Evolutionary conservation across 92 coral and sea anemone genomes (phyloP).

Genomic region (Isaurus tuberculatus): DNA sequence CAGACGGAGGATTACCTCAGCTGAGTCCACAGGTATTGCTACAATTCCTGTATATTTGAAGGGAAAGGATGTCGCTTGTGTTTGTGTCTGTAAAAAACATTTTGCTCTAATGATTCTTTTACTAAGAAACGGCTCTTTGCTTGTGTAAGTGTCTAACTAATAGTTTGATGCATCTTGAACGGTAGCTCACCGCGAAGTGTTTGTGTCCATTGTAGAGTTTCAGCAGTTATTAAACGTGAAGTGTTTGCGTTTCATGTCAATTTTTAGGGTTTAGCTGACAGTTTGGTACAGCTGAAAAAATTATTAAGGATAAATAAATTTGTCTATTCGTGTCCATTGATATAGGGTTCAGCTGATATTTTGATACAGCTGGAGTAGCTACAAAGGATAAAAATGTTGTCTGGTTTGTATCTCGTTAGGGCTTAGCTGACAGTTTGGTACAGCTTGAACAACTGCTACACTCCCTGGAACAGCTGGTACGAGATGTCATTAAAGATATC

Average conservation of each 20-base stretch:
- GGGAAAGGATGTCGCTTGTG: not conserved
- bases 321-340: not conserved
- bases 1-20: slow-evolving; percentile 84
- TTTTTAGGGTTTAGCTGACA: slow-evolving; percentile 75
- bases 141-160: slow-evolving; percentile 73
- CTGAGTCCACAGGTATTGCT: slow-evolving; percentile 84
- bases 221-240: too few relatives aligned
- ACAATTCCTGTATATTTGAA: not conserved
- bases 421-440: slow-evolving; percentile 78
- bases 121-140: too few relatives aligned
- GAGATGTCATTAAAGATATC: slow-evolving; percentile 89
- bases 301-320: slow-evolving; percentile 31
- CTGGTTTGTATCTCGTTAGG: slow-evolving; percentile 50
- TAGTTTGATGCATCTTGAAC: slow-evolving; percentile 77
- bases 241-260: too few relatives aligned
- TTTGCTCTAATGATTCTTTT: too few relatives aligned
- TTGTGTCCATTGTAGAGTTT: not conserved
- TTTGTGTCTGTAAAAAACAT: not conserved
- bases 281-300: slow-evolving; percentile 78
- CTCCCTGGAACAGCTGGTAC: slow-evolving; percentile 87
- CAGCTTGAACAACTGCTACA: slow-evolving; percentile 82
- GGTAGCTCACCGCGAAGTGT: slow-evolving; percentile 42
- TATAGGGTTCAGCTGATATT: slow-evolving; percentile 83
- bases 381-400: not conserved
- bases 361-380: slow-evolving; percentile 79